Percentiles rank a stretch among this genome's conserved stretches.
phyloP scores from a whole-genome alignment of 1,140 invertebrate genomes.

The Thaumatotibia leucotreta region DNA sequence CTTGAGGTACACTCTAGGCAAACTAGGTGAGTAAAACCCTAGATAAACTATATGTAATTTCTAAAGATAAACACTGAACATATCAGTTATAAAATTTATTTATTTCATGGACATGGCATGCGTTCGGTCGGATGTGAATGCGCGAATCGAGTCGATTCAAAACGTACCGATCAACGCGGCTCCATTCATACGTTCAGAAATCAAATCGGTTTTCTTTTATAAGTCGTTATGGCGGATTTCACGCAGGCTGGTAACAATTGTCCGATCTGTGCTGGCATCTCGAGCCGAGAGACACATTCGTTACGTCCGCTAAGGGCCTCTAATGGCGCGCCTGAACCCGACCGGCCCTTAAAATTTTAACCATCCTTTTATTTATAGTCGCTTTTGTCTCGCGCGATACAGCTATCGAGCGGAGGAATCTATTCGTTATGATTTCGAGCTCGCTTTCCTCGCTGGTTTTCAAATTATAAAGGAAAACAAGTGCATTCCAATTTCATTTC shows the following conservation, averaged over 20 bases:
- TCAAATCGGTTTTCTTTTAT: slow-evolving; percentile 19
- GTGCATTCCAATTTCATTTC: slow-evolving; percentile 10
- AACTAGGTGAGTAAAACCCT: no score
- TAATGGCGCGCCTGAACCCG: slow-evolving; percentile 48
- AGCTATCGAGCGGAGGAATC: slow-evolving; percentile 48
- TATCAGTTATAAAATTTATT: background rate
- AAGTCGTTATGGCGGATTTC: slow-evolving; percentile 33
- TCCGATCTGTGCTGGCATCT: slow-evolving; percentile 44
- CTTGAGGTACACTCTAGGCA: no score
- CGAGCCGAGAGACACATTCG: slow-evolving; percentile 37
- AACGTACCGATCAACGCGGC: background rate
- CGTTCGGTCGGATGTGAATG: background rate
- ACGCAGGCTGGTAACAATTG: slow-evolving; percentile 46
- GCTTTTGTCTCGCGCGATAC: slow-evolving; percentile 42
- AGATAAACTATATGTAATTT: background rate
- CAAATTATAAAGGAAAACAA: slow-evolving; percentile 7
- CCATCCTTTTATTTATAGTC: slow-evolving; percentile 62
- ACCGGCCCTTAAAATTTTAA: slow-evolving; percentile 62
- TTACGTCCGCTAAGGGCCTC: slow-evolving; percentile 56
- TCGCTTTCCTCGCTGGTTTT: slow-evolving; percentile 13
- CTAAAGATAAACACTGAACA: background rate
- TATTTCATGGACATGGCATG: background rate
- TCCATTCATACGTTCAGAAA: slow-evolving; percentile 21
- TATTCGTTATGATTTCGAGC: slow-evolving; percentile 50
- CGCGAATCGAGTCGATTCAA: background rate